A percentile compares a stretch with the other conserved stretches of the same genome.
These are phyloP conservation scores for Drosophila triauraria DNA, from an alignment of 1,140 invertebrate genomes.

Conservation along the genomic window DNA sequence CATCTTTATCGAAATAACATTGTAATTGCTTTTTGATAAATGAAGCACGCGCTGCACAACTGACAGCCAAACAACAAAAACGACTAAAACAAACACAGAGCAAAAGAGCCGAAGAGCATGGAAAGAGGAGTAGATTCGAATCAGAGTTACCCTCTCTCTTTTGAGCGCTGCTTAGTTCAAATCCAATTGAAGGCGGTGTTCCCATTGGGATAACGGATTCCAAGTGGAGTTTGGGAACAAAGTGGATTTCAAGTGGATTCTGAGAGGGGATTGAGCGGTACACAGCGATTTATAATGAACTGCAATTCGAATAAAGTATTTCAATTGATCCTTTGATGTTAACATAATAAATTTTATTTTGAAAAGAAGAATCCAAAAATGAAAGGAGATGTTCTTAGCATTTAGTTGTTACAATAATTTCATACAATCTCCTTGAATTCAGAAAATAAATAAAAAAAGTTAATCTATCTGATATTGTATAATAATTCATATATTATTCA, in stretches of 20 bases:
- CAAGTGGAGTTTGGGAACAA: slow-evolving; percentile 3
- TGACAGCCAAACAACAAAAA: slow-evolving; percentile 64
- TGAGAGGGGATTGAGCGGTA: neutral
- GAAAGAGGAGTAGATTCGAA: neutral
- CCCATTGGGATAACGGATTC: slow-evolving; percentile 3
- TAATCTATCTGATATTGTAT: slow-evolving; percentile 14
- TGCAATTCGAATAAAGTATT: neutral
- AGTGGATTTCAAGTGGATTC: slow-evolving; percentile 15
- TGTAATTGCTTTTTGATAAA: slow-evolving; percentile 83
- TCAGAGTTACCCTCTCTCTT: slow-evolving; percentile 20
- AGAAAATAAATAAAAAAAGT: slow-evolving; percentile 3
- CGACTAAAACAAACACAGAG: slow-evolving; percentile 50
- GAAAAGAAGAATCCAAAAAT: slow-evolving; percentile 4
- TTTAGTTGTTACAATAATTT: slow-evolving; percentile 11
- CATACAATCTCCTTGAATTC: slow-evolving; percentile 5
- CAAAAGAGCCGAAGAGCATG: neutral
- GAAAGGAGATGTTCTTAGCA: slow-evolving; percentile 12
- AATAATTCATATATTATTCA: slow-evolving; percentile 7
- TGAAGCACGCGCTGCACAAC: slow-evolving; percentile 80
- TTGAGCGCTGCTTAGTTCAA: neutral
- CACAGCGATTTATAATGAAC: slow-evolving; percentile 6
- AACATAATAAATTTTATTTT: slow-evolving; percentile 16
- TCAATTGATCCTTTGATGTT: neutral
- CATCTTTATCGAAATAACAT: slow-evolving; percentile 74
- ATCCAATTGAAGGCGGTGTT: slow-evolving; percentile 9